Conservation (phyloP, 2,888 invertebrate species). For the Pachymerium ferrugineum region DNA sequence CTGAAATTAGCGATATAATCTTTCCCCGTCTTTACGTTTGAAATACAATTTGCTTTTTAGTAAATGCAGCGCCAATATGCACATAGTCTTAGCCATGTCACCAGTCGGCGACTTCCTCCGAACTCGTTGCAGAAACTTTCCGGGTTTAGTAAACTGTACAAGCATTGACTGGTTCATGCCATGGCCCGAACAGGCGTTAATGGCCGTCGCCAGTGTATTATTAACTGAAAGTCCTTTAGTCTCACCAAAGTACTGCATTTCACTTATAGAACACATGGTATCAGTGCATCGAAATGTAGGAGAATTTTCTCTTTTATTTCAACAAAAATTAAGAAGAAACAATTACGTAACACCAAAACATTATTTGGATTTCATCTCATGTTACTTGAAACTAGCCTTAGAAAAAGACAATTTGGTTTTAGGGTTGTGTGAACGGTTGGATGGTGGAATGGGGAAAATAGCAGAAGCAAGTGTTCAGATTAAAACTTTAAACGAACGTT, state of each 20-base stretch:
- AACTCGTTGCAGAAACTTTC: constrained; percentile 81
- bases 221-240: constrained; percentile 66
- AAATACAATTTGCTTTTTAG: constrained; percentile 12
- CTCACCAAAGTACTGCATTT: constrained; percentile 60
- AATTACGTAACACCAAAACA: constrained; percentile 90
- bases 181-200: constrained; percentile 84
- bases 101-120: constrained; percentile 75
- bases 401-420: constrained; percentile 54
- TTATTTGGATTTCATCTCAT: constrained; percentile 78
- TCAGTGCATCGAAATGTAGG: constrained; percentile 73
- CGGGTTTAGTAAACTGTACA: constrained; percentile 84
- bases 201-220: constrained; percentile 79
- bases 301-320: constrained; percentile 66
- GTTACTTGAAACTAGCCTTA: constrained; percentile 67
- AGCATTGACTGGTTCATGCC: constrained; percentile 92
- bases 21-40: background rate
- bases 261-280: constrained; percentile 76
- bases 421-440: constrained; percentile 61
- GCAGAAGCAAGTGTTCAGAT: constrained; percentile 79
- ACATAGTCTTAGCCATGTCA: constrained; percentile 86
- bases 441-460: constrained; percentile 71
- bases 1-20: background rate
- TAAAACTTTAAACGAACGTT: constrained; percentile 68
- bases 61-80: constrained; percentile 72
- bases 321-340: constrained; percentile 64